Evolutionary conservation across 2,888 invertebrate genomes (phyloP).

Genomic region (Lamproptera curius): DNA sequence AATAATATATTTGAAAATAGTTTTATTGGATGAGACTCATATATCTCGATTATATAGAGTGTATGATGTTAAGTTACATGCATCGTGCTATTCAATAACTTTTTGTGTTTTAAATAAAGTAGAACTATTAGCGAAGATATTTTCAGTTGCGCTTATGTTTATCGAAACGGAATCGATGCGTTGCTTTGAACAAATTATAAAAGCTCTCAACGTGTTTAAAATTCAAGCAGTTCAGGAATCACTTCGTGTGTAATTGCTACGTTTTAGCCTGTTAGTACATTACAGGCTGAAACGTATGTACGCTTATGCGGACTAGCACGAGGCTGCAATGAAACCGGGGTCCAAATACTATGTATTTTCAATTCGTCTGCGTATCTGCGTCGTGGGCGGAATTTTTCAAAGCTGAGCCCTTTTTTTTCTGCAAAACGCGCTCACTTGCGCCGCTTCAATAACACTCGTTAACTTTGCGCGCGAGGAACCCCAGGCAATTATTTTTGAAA

Average conservation of each 20-base stretch:
- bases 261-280: no score
- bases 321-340: slow-evolving; percentile 45
- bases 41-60: no score
- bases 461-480: slow-evolving; percentile 61
- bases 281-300: slow-evolving; percentile 40
- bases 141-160: no score
- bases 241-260: slow-evolving; percentile 11
- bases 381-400: slow-evolving; percentile 66
- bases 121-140: no score
- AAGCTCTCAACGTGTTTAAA: slow-evolving; percentile 1
- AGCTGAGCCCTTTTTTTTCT: slow-evolving; percentile 56
- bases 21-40: no score
- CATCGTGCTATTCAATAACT: no score
- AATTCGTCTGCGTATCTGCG: no score
- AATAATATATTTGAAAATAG: no score
- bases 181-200: slow-evolving; percentile 1
- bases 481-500: slow-evolving; percentile 60
- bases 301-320: slow-evolving; percentile 42
- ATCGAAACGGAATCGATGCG: neutral
- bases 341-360: no score
- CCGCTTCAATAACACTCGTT: slow-evolving; percentile 71
- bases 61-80: no score
- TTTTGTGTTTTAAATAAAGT: no score
- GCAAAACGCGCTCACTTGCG: slow-evolving; percentile 42
- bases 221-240: neutral